These are phyloP conservation scores for Pithys albifrons DNA, from an alignment of 2,113 vertebrate species.

Conservation along the genomic window DNA sequence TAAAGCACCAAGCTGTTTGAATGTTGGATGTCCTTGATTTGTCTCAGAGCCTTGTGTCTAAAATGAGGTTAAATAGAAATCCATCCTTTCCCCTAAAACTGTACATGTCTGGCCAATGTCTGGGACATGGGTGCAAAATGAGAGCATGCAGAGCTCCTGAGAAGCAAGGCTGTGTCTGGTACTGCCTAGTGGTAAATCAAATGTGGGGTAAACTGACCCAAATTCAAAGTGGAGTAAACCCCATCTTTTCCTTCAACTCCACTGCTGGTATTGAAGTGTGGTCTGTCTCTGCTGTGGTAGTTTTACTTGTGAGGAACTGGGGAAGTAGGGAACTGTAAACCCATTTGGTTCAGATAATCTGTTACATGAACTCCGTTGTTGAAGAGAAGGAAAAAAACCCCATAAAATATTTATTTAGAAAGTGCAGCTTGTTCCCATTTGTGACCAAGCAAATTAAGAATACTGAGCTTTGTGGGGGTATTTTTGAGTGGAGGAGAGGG, in stretches of 20 bases:
- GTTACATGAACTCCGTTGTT: background rate
- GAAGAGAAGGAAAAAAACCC: background rate
- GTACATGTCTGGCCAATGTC: background rate
- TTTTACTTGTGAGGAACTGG: background rate
- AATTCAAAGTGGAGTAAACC: background rate
- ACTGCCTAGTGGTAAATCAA: background rate
- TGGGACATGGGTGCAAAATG: background rate
- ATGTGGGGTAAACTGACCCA: background rate
- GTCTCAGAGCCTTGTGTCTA: background rate
- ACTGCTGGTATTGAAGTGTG: background rate
- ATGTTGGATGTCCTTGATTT: background rate
- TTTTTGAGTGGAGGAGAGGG: background rate
- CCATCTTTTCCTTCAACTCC: background rate
- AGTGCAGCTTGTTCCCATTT: conserved; percentile 65
- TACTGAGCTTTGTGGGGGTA: conserved; percentile 15
- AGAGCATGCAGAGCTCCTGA: background rate
- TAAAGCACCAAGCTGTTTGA: background rate
- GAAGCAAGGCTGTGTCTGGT: background rate
- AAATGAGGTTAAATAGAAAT: background rate
- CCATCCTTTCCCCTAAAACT: background rate
- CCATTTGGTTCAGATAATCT: conserved; percentile 40
- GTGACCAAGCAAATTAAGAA: conserved; percentile 35
- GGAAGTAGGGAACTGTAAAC: background rate
- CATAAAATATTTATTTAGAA: conserved; percentile 52
- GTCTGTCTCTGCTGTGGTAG: background rate